Evolutionary conservation across 2,113 vertebrate species (phyloP), one percentile per base, ranked within the genome.

Genomic region (Synodontis membranacea): DNA sequence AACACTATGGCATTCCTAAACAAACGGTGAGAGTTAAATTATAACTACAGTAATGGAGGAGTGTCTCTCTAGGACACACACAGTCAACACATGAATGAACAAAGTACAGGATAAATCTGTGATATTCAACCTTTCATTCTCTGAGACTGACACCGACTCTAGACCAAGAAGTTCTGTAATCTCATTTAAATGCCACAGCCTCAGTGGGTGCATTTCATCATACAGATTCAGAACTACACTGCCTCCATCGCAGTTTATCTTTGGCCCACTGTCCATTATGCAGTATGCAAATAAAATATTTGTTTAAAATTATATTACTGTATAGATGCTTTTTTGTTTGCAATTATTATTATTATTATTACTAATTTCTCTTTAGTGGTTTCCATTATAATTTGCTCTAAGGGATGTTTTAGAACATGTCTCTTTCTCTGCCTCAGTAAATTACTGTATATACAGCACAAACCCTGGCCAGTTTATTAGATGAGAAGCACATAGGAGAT

Each of bases 151-250:
- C 34, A 23, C 44, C 68, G 86, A n/a, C n/a, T 74, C 52, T 80
- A 56, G 62, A 79, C 82, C 50, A 48, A 80, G 39, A 28, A 48
- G 80, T 81, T 60, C 31, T 6, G 39, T 75, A 76, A 82, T 72
- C 72, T 86, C 42, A 86, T 80, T 87, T n/a, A 92, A 91, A 92
- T 89, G 84, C 86, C 81, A 89, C 12, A 37, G 89, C 85, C 86
- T 62, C 50, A 34, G 72, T 42, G 84, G 42, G 87, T 64, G 17
- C 42, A 86, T 87, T 88, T 86, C 91, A 81, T 87, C 66, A 66
- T 46, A 64, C 48, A 66, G 9, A 28, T 60, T 88, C 74, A 66
- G 81, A 88, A 28, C 80, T 46, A 3, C 78, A 83, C 84, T 68
- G 31, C 34, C 28, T 85, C n/a, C 86, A 66, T 75, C 21, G 1